These are phyloP conservation scores for Motacilla alba DNA, from an alignment of 2,113 vertebrate species.

Conservation along the genomic window DNA sequence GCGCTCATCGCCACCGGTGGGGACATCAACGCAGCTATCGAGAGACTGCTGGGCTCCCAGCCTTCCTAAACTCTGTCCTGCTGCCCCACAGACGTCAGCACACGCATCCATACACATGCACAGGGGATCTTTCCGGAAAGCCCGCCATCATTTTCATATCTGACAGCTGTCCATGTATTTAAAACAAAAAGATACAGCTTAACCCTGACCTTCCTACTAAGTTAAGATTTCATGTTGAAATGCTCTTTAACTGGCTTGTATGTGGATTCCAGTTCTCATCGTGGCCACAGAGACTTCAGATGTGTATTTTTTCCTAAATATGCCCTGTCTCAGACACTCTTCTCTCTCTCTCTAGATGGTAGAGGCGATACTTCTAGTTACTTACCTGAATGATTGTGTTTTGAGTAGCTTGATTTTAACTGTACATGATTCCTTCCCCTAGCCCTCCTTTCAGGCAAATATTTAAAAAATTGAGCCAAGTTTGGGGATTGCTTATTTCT, in stretches of 20 bases:
- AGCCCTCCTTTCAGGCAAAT: constrained; percentile 30
- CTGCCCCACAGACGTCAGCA: not conserved
- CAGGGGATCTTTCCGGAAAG: constrained; percentile 54
- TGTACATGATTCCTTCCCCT: constrained; percentile 29
- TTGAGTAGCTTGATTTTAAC: constrained; percentile 63
- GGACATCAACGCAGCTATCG: constrained; percentile 83
- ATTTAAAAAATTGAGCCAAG: constrained; percentile 36
- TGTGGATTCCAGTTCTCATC: constrained; percentile 66
- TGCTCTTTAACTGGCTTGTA: constrained; percentile 59
- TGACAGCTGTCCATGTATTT: constrained; percentile 45
- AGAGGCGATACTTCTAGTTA: constrained; percentile 61
- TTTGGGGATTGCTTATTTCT: constrained; percentile 27
- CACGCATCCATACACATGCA: constrained; percentile 37
- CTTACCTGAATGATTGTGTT: constrained; percentile 64
- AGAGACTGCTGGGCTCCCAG: constrained; percentile 83
- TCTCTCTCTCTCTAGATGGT: constrained; percentile 62
- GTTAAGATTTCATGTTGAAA: constrained; percentile 65
- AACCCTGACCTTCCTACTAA: constrained; percentile 50
- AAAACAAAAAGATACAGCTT: constrained; percentile 61
- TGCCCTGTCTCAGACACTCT: constrained; percentile 51
- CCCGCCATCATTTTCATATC: constrained; percentile 39
- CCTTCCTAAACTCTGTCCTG: constrained; percentile 69
- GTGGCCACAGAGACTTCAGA: constrained; percentile 63
- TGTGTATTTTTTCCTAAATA: constrained; percentile 58
- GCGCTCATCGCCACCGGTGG: constrained; percentile 81